These are phyloP conservation scores for Pseudopleuronectes americanus DNA, from an alignment of 2,797 vertebrate genomes.

Conservation along the genomic window DNA sequence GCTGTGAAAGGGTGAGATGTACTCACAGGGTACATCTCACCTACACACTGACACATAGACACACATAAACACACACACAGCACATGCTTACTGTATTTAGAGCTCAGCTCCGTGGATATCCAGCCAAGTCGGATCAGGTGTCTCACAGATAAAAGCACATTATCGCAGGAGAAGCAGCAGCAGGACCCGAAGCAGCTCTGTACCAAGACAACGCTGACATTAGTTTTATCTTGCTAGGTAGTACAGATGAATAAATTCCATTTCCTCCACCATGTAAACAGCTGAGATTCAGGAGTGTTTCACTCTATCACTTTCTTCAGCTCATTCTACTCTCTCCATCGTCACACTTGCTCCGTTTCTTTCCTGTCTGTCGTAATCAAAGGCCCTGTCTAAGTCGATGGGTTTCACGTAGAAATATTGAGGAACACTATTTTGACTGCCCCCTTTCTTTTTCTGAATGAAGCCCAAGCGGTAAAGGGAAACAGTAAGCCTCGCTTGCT, in stretches of 20 bases:
- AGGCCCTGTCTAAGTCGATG: conserved; percentile 40
- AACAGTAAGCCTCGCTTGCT: conserved; percentile 57
- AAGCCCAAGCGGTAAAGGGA: conserved; percentile 69
- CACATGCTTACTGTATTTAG: conserved; percentile 75
- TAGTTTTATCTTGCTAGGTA: conserved; percentile 54
- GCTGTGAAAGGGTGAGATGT: conserved; percentile 34
- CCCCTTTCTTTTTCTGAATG: conserved; percentile 84
- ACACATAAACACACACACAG: conserved; percentile 35
- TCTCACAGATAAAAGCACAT: conserved; percentile 60
- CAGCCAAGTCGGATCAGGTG: conserved; percentile 62
- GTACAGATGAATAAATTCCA: conserved; percentile 56
- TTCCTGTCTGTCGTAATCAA: conserved; percentile 25
- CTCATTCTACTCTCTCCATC: conserved; percentile 57
- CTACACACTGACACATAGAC: conserved; percentile 42
- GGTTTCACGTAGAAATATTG: conserved; percentile 55
- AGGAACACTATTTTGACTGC: conserved; percentile 61
- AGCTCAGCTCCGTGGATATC: conserved; percentile 60
- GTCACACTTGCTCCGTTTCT: conserved; percentile 44
- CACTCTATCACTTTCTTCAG: conserved; percentile 42
- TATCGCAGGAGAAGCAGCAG: conserved; percentile 38
- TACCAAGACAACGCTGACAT: conserved; percentile 41
- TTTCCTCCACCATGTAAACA: conserved; percentile 52
- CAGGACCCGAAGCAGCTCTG: conserved; percentile 32
- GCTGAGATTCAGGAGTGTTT: conserved; percentile 35
- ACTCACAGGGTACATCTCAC: conserved; percentile 22